phyloP scores from a whole-genome alignment of 2,888 invertebrate genomes.

The Bellardia pandia region DNA sequence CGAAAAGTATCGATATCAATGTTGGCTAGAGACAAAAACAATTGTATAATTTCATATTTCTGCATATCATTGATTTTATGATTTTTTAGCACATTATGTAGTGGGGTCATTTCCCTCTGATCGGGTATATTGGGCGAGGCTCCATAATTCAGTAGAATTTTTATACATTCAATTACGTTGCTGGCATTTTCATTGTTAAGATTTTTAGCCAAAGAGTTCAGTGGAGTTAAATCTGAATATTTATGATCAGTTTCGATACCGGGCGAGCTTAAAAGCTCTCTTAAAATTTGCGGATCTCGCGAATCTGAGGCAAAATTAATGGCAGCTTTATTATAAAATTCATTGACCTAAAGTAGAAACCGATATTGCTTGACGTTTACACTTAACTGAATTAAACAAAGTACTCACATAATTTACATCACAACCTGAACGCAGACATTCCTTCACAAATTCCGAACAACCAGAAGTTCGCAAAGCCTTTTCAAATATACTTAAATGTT shows the following conservation, averaged over 20 bases:
- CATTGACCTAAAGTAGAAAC: slow-evolving; percentile 77
- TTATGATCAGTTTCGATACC: slow-evolving; percentile 78
- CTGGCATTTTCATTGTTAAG: slow-evolving; percentile 78
- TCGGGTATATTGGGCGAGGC: slow-evolving; percentile 82
- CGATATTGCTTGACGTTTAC: not conserved
- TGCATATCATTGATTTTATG: slow-evolving; percentile 75
- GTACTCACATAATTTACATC: slow-evolving; percentile 80
- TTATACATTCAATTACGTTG: slow-evolving; percentile 78
- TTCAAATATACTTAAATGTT: slow-evolving; percentile 79
- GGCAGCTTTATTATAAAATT: slow-evolving; percentile 79
- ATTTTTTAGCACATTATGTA: slow-evolving; percentile 80
- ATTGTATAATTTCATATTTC: slow-evolving; percentile 77
- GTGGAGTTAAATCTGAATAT: slow-evolving; percentile 79
- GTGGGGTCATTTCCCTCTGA: slow-evolving; percentile 81
- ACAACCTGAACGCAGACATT: slow-evolving; percentile 79
- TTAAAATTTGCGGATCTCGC: slow-evolving; percentile 80
- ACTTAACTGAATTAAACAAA: not conserved
- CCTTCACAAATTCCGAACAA: slow-evolving; percentile 79
- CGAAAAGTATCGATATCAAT: slow-evolving; percentile 82
- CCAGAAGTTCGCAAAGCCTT: slow-evolving; percentile 80
- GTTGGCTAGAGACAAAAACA: slow-evolving; percentile 77
- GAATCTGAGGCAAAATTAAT: slow-evolving; percentile 82
- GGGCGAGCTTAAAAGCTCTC: slow-evolving; percentile 75
- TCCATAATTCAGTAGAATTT: slow-evolving; percentile 78
- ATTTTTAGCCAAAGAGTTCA: slow-evolving; percentile 81